These are phyloP conservation scores for Phycodurus eques DNA, from an alignment of 2,113 vertebrate species.

Conservation along the genomic window DNA sequence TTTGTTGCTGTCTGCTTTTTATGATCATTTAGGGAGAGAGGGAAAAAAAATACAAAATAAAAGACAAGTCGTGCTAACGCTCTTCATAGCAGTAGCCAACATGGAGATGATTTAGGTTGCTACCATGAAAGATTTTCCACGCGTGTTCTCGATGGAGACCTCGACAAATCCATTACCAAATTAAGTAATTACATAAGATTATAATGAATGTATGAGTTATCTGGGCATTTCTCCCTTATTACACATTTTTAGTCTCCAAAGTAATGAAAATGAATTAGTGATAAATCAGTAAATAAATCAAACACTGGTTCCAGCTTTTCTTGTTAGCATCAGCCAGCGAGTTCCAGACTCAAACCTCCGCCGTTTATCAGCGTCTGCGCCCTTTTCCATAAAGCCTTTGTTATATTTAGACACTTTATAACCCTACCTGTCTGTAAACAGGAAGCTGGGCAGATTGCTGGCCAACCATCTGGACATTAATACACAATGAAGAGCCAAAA, in stretches of 20 bases:
- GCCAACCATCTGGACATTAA: conserved; percentile 67
- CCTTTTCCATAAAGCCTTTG: conserved; percentile 15
- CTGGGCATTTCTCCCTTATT: neutral
- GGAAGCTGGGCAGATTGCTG: conserved; percentile 54
- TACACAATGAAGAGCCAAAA: conserved; percentile 47
- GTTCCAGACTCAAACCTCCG: neutral
- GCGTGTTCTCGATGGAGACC: neutral
- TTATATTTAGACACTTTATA: conserved; percentile 39
- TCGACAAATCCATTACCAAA: neutral
- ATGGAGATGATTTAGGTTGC: neutral
- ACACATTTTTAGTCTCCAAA: neutral
- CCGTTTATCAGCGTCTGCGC: conserved; percentile 5
- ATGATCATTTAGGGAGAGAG: too few species aligned
- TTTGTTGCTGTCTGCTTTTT: neutral
- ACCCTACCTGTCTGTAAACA: conserved; percentile 52
- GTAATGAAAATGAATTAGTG: neutral
- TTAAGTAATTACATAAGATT: neutral
- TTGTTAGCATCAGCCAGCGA: neutral
- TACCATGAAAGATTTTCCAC: too few species aligned
- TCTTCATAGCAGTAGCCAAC: neutral
- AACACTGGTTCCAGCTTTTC: neutral
- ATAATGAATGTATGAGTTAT: neutral
- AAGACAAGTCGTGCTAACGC: neutral
- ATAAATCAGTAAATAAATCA: neutral
- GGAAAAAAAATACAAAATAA: too few species aligned